These are phyloP conservation scores for Solen grandis DNA, from an alignment of 1,140 invertebrate genomes.

Conservation along the genomic window DNA sequence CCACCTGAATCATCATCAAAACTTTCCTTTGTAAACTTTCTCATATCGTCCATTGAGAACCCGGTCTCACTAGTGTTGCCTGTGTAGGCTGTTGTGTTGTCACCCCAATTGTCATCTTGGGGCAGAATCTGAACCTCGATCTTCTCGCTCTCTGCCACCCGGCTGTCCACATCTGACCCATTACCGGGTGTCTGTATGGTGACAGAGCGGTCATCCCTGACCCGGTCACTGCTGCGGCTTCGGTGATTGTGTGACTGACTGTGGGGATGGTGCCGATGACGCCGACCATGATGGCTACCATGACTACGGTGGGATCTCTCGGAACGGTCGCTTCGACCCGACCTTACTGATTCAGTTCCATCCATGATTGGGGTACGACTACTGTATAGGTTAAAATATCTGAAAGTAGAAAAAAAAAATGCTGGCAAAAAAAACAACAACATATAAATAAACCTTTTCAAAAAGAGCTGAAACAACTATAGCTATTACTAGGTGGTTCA, in stretches of 20 bases:
- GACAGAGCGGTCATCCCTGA: slow-evolving; percentile 76
- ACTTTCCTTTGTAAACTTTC: slow-evolving; percentile 76
- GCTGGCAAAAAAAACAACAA: slow-evolving; percentile 2
- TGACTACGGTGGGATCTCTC: slow-evolving; percentile 78
- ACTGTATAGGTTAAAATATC: neutral
- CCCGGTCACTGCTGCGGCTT: slow-evolving; percentile 61
- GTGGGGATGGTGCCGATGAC: slow-evolving; percentile 62
- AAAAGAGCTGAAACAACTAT: too few species aligned
- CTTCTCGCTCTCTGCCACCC: slow-evolving; percentile 83
- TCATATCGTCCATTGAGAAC: slow-evolving; percentile 92
- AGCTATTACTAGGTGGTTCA: too few species aligned
- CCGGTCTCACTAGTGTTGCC: slow-evolving; percentile 94
- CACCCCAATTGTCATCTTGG: slow-evolving; percentile 98
- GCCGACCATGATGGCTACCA: slow-evolving; percentile 67
- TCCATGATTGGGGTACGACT: slow-evolving; percentile 65
- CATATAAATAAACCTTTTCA: neutral
- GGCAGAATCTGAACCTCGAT: slow-evolving; percentile 94
- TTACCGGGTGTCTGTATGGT: slow-evolving; percentile 76
- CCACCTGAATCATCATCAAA: slow-evolving; percentile 75
- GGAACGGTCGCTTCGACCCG: slow-evolving; percentile 79
- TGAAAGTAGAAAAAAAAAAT: too few species aligned
- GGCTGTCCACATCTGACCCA: slow-evolving; percentile 70
- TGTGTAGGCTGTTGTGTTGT: slow-evolving; percentile 96
- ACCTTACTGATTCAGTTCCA: slow-evolving; percentile 78
- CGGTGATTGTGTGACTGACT: slow-evolving; percentile 53